Percentiles rank a stretch among this genome's conserved stretches.
These are phyloP conservation scores for Drosophila willistoni DNA, from an alignment of 1,140 invertebrate genomes.

Conservation along the genomic window DNA sequence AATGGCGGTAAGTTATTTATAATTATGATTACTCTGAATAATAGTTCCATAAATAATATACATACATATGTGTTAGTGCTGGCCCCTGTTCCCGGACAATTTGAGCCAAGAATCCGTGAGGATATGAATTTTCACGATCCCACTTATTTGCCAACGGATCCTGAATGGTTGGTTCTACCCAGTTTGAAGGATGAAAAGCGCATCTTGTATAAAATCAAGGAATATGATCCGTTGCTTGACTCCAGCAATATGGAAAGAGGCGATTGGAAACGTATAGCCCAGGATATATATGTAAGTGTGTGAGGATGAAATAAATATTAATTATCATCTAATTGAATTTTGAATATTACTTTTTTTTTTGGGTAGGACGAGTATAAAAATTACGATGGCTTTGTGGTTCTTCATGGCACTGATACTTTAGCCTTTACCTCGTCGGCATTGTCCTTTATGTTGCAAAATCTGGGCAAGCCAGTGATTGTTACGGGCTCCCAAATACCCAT, in stretches of 20 bases:
- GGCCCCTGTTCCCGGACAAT: no score
- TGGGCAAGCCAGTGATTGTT: slow-evolving; percentile 97
- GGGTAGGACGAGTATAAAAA: not conserved
- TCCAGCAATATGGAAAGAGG: not conserved
- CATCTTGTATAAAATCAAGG: no score
- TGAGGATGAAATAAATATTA: not conserved
- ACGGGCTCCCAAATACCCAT: slow-evolving; percentile 97
- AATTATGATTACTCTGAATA: no score
- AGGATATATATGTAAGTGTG: not conserved
- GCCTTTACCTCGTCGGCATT: slow-evolving; percentile 97
- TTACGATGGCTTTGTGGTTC: slow-evolving; percentile 96
- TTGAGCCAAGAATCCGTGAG: no score
- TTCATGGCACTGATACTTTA: slow-evolving; percentile 98
- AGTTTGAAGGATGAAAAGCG: no score
- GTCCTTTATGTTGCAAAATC: slow-evolving; percentile 97
- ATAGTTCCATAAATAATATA: no score
- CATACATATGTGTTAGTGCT: no score
- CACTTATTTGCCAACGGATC: no score
- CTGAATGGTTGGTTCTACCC: no score
- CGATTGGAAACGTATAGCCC: not conserved
- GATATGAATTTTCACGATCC: no score
- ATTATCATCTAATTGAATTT: no score
- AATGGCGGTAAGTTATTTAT: no score
- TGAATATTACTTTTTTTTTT: not conserved
- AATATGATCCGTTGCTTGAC: not conserved